phyloP scores from a whole-genome alignment of 2,113 vertebrate genomes.

The Chelonoidis abingdonii region DNA sequence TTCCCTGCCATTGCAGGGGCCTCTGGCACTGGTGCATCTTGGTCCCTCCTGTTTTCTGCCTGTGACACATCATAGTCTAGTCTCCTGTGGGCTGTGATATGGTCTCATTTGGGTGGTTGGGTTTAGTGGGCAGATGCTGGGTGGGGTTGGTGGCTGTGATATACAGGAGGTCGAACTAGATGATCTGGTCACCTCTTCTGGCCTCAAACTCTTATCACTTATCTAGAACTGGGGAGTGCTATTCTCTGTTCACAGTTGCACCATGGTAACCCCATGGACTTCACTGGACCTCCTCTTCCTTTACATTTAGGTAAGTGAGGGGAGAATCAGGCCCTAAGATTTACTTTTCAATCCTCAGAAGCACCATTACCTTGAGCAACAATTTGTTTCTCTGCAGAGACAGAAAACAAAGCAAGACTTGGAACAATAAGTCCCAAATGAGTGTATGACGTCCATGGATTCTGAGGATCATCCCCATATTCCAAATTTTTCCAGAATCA shows the following conservation, averaged over 20 bases:
- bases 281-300: background rate
- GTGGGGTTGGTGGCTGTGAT: too few relatives aligned
- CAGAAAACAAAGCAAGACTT: background rate
- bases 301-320: background rate
- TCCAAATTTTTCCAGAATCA: rapidly evolving
- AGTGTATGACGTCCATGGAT: rapidly evolving
- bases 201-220: background rate
- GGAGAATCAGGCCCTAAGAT: background rate
- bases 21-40: background rate
- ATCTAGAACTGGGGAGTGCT: background rate
- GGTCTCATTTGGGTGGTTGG: background rate
- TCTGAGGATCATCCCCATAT: background rate
- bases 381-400: background rate
- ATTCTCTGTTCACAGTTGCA: background rate
- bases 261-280: background rate
- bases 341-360: background rate
- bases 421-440: rapidly evolving
- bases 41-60: background rate
- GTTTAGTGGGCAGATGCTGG: too few relatives aligned
- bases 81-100: background rate
- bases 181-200: background rate
- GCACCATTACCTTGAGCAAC: background rate
- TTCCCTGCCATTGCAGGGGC: background rate
- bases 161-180: background rate
- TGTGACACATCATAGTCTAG: background rate